Conservation (phyloP, 2,113 vertebrate species). For the Mastomys natalensis region DNA sequence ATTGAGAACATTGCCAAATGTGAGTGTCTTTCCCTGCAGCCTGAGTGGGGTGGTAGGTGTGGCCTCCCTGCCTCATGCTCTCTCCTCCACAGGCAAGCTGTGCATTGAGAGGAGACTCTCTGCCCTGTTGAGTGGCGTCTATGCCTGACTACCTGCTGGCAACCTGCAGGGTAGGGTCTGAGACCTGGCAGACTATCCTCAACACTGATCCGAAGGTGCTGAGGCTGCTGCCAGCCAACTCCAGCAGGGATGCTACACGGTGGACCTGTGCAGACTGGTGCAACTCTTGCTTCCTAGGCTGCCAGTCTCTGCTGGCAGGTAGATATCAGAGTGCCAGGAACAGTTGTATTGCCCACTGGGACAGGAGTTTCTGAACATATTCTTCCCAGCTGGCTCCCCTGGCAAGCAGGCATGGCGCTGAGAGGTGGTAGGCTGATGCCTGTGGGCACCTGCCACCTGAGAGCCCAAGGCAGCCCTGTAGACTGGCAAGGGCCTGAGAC, state of each 20-base stretch:
- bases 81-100: conserved; percentile 90
- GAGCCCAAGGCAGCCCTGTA: neutral
- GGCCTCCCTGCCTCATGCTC: neutral
- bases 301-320: neutral
- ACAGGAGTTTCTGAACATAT: neutral
- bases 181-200: neutral
- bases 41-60: accelerated
- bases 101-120: conserved; percentile 95
- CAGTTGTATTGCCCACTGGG: neutral
- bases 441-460: neutral
- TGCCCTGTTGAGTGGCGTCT: conserved; percentile 89
- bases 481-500: neutral
- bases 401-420: neutral
- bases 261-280: neutral
- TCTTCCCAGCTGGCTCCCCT: neutral
- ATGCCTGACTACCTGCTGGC: conserved; percentile 77
- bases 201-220: neutral
- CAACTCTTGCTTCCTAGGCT: neutral
- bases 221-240: neutral
- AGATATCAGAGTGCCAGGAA: neutral
- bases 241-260: neutral
- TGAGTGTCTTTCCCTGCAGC: conserved; percentile 77
- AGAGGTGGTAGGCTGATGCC: neutral
- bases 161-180: neutral
- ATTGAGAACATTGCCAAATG: conserved; percentile 93